Conservation (phyloP, 1,140 invertebrate species). For the Musca vetustissima region DNA sequence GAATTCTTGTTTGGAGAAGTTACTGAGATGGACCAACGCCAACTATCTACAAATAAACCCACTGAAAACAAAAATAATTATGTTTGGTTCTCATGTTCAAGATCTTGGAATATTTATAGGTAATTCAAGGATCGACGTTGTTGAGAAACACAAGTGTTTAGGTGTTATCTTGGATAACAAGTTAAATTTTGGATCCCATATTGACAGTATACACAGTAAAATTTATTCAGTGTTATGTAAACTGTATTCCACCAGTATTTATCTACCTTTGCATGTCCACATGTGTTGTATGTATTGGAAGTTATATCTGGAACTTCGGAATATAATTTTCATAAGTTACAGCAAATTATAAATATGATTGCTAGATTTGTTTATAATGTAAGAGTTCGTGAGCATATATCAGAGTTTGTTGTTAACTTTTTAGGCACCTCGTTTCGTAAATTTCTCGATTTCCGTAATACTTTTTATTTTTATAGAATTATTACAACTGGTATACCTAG, state of each 20-base stretch:
- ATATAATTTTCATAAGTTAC: not conserved
- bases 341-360: not conserved
- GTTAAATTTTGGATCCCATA: not conserved
- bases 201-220: not conserved
- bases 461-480: not conserved
- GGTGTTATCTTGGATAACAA: not conserved
- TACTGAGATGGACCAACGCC: not conserved
- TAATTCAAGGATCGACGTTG: not conserved
- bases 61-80: not conserved
- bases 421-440: not conserved
- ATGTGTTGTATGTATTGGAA: not conserved
- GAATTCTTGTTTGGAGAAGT: not conserved
- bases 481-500: not conserved
- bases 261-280: not conserved
- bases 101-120: not conserved
- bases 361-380: not conserved
- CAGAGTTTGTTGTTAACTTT: not conserved
- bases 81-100: not conserved
- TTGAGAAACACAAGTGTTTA: not conserved
- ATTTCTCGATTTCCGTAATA: not conserved
- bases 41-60: not conserved
- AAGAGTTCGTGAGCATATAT: not conserved
- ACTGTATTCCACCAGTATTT: not conserved
- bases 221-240: not conserved
- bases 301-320: not conserved